Evolutionary conservation across 53 echinoderm and acorn worm genomes (phyloP).

Genomic region (Pentamera pediparva): DNA sequence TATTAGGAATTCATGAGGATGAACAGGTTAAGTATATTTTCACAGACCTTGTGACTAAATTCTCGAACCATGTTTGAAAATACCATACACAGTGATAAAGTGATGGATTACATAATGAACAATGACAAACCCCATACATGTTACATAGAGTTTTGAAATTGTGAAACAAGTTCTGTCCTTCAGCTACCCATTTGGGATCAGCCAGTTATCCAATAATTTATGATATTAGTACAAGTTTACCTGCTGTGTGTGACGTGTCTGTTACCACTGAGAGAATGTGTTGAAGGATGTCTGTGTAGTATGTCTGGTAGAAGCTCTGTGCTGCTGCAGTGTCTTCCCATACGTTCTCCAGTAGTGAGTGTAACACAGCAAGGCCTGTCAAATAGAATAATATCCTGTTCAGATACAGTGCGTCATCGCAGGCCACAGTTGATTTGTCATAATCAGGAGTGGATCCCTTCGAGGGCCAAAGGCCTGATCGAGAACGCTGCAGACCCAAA

Average conservation of each 20-base stretch:
- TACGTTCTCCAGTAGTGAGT: conserved; percentile 76
- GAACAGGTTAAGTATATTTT: too few species aligned
- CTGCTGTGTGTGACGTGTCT: conserved; percentile 96
- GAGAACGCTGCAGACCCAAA: too few species aligned
- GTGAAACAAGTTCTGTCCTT: background rate
- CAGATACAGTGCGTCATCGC: too few species aligned
- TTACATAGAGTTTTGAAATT: background rate
- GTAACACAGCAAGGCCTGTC: conserved; percentile 80
- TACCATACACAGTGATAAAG: too few species aligned
- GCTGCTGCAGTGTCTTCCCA: conserved; percentile 84
- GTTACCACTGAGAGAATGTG: conserved; percentile 94
- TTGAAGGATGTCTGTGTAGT: conserved; percentile 91
- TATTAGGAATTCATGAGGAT: too few species aligned
- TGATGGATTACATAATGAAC: background rate
- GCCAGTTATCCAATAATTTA: background rate
- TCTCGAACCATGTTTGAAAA: too few species aligned
- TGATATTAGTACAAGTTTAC: conserved; percentile 8
- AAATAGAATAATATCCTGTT: too few species aligned
- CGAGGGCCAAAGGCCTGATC: too few species aligned
- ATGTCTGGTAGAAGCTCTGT: conserved; percentile 97
- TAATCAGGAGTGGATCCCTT: too few species aligned
- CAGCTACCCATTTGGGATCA: background rate
- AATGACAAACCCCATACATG: background rate
- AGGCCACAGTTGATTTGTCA: too few species aligned
- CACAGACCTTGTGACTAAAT: background rate